Base-by-base conservation (phyloP, 1,140 invertebrate genomes). In the Eubasilissa regina region DNA sequence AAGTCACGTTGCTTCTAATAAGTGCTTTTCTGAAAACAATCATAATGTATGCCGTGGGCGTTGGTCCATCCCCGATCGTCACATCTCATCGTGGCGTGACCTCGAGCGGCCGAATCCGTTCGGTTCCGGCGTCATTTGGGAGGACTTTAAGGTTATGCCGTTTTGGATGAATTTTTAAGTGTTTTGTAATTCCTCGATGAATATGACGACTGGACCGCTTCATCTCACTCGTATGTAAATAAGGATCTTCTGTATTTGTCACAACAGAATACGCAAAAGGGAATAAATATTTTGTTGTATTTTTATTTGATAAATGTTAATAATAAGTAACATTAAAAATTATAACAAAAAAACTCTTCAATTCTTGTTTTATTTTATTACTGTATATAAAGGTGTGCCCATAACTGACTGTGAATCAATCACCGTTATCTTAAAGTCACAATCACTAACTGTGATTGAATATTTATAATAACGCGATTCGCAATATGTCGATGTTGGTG, bases 251-350 rank as follows among this genome's bases (percentile, higher is more conserved):
- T 51, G 11, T 13, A 3, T 51, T 51, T 51, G 48, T 51, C 48
- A 3, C 48, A 51, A 51, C n/a, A 13, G 48, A 12, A 13, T 13
- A 51, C n/a, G 48, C 19, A 21, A 25, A 19, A 21, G 58, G 44
- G 35, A 43, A 45, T 68, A n/a, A 35, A 35, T 35, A 35, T 68
- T 47, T 47, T 12, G 21, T 35, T 66, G 47, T 51, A 48, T 70
- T 70, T 70, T 70, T 48, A 48, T 70, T 48, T 70, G 44, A 70
- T 45, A 47, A 68, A 70, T 70, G 66, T 70, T 70, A 48, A 70
- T 70, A 7, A 48, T 70, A 70, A 70, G 66, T 70, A 48, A 70
- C 66, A 70, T 70, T 70, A 15, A 70, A 70, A 48, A 17, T 13
- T 51, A 51, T 13, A 70, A 48, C 47, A 70, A 19, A 51, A 47